Evolutionary conservation across 2,888 invertebrate genomes (phyloP).

Genomic region (Heteropelma amictum): DNA sequence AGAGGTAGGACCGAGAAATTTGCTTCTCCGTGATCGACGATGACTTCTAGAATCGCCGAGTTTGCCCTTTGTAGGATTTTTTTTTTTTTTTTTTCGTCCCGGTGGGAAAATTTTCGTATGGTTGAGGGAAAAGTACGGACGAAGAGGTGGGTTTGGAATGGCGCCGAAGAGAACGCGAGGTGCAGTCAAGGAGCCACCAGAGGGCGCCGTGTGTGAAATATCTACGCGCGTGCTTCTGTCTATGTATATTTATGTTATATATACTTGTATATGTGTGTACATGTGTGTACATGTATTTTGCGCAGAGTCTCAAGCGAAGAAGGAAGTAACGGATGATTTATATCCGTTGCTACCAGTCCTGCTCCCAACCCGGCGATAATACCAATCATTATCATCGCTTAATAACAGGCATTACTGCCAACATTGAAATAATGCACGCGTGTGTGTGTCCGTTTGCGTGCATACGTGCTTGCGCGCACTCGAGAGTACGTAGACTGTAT

Average conservation of each 20-base stretch:
- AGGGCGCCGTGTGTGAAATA: not conserved
- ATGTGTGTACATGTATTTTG: not conserved
- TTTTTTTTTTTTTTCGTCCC: too few species aligned
- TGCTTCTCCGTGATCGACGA: too few species aligned
- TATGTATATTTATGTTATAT: not conserved
- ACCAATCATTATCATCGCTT: constrained; percentile 79
- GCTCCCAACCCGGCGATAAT: constrained; percentile 77
- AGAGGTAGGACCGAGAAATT: too few species aligned
- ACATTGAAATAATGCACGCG: constrained; percentile 77
- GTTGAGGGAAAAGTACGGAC: not conserved
- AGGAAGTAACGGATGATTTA: constrained; percentile 78
- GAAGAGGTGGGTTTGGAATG: not conserved
- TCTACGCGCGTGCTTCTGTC: not conserved
- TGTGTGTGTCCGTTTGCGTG: constrained; percentile 25
- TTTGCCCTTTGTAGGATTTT: too few species aligned
- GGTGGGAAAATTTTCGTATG: too few species aligned
- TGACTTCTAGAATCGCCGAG: too few species aligned
- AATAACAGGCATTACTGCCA: constrained; percentile 79
- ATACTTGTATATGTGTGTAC: not conserved
- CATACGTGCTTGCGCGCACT: constrained; percentile 54
- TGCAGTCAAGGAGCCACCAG: too few species aligned
- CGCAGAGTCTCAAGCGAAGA: constrained; percentile 70
- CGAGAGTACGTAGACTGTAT: constrained; percentile 20
- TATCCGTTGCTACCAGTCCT: constrained; percentile 77
- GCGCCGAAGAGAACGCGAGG: not conserved